Base-by-base conservation (phyloP, 64 coral and sea anemone species). In the Pachyseris speciosa region DNA sequence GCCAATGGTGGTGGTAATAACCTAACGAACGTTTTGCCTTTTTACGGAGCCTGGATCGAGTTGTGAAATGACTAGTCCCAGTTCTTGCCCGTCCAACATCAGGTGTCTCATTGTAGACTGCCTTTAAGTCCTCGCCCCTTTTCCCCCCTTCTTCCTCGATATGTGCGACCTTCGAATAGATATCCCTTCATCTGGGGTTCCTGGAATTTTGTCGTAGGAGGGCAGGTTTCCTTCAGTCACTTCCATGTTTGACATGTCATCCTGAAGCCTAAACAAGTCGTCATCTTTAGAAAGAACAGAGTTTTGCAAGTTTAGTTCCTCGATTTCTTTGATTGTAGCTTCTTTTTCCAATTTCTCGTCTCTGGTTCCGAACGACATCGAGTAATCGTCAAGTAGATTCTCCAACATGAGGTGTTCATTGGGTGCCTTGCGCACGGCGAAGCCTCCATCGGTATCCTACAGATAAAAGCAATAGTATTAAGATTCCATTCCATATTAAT, bases 301-400 rank as follows among this genome's bases (percentile, higher is more conserved):
- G 63, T 64, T 86, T 26, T 69, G 60, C 11, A 22, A 16, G 13
- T 38, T 49, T 13, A 86, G 61, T 2, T 45, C 39, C 64, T 86
- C 83, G 24, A 86, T 69, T 39, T 69, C 26, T 42, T 86, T 86
- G 44, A 86, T 86, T 25, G 67, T 67, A 34, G 61, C 37, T 7
- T 86, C 83, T 66, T 28, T 53, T 5, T 86, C 83, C 3, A 34
- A 13, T 48, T 44, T 52, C 11, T 86, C 83, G 6, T 69, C 63
- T 86, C 42, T 67, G 2, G 83, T 86, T 13, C 83, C 83, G 31
- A 86, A 86, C 16, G 83, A 67, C 64, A 41, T 49, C 10, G 83
- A 34, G 27, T 34, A 8, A 53, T 86, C 83, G 25, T 86, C 64
- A 11, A 86, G 37, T 7, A 86, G 42, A 42, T 49, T 40, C 67